Base-by-base conservation (phyloP, 2,797 vertebrate genomes). In the Cryptoblepharus egeriae region DNA sequence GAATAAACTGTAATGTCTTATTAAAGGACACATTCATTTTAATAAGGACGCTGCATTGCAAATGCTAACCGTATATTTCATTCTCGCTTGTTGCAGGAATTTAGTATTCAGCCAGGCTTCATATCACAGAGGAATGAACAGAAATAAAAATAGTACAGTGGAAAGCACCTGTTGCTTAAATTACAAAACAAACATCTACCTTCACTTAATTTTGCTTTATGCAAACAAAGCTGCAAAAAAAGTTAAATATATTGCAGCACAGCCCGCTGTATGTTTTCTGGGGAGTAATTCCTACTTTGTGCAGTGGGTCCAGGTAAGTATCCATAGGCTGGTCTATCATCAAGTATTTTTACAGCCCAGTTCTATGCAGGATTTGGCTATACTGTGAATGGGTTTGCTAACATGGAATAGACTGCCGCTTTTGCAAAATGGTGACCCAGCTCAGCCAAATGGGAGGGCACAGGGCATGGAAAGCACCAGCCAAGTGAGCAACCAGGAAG, bases 21-120 rank as follows among this genome's bases (percentile, higher is more conserved):
- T 82, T 82, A 86, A 82, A 82, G 65, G 65, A 60, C 37, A 57
- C 71, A 74, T 79, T 79, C 58, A 49, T 82, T 86, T 79, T 79
- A 86, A 82, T 86, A 82, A 70, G 32, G 18, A 58, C 75, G 35
- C 24, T 61, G 30, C 69, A 42, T 68, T 82, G 67, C 67, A 63
- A 81, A 70, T 74, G 45, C 45, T 42, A 69, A 55, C 45, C 28
- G 26, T 65, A 35, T 86, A 71, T 77, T 77, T 68, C 76, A 63
- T 45, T 75, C 28, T 73, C 71, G 28, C 52, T 78, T 70, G n/a
- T 35, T 79, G 52, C 49, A 70, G 75, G 35, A 69, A 49, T 64
- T 82, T 74, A 79, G 45, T 39, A 82, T 55, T 70, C 60, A 64
- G 4, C 12, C 18, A 58, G 24, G 28, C 24, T 82, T 79, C 71